Conservation (phyloP, 2,797 vertebrate genomes). For the Enteromius afrohamiltoni region DNA sequence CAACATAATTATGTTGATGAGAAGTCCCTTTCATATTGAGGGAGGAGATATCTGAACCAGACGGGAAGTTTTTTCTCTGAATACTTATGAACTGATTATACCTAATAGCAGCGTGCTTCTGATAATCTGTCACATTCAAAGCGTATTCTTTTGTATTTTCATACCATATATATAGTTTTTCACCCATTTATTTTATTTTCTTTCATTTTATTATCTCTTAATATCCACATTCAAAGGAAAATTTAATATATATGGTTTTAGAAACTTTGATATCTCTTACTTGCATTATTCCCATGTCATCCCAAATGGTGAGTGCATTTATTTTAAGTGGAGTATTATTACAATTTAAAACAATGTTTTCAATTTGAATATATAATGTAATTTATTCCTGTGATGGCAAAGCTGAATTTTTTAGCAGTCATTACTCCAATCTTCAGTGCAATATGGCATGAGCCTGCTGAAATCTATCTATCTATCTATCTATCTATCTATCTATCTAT, state of each 20-base stretch:
- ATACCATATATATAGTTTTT: not conserved
- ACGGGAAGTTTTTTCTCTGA: constrained; percentile 38
- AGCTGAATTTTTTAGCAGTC: not conserved
- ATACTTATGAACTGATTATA: constrained; percentile 29
- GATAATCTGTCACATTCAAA: not conserved
- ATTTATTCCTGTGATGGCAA: not conserved
- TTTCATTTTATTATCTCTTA: constrained; percentile 6
- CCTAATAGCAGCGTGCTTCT: constrained; percentile 5
- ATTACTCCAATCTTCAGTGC: not conserved
- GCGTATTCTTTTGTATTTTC: not conserved
- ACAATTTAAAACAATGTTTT: not conserved
- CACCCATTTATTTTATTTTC: not conserved
- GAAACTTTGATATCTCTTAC: not conserved
- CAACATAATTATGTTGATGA: constrained; percentile 68
- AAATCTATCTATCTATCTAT: no score
- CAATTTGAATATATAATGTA: not conserved
- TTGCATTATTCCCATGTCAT: constrained; percentile 18
- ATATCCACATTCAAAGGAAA: not conserved
- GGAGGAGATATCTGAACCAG: constrained; percentile 36
- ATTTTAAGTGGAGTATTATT: not conserved
- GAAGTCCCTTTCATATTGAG: constrained; percentile 56
- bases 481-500: no score
- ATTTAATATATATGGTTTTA: not conserved
- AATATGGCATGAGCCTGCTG: no score
- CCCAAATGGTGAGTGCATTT: constrained; percentile 5